Evolutionary conservation across 2,888 invertebrate species (phyloP), one percentile per base, ranked within the genome.

Genomic region (Halictus ligatus): DNA sequence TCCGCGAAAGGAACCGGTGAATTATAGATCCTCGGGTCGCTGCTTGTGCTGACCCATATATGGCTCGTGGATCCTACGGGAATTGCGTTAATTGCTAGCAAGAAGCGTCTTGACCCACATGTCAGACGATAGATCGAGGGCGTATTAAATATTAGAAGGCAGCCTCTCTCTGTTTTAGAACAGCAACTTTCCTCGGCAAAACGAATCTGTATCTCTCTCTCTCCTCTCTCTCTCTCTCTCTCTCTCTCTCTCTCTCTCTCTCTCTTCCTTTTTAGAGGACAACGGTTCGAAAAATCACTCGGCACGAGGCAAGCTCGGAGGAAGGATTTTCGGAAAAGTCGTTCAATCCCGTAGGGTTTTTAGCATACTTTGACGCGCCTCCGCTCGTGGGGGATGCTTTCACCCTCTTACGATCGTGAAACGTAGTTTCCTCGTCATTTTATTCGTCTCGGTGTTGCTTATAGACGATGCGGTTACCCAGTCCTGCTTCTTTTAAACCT

Each of bases 351-450:
- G 18, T 12, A 43, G 35, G 43, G 50, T 29, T 40, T 43, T 15
- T 18, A 21, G 15, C 40, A 18, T 58, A 48, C 81, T 83, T 81
- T 75, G 75, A 81, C 71, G 46, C 81, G 12, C 13, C 25, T 48
- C 58, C 60, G 75, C 43, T 46, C 74, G 29, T 21, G 58, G 21
- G n/a, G 69, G 54, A 46, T 69, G 75, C 78, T 84, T 84, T 78
- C 67, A 73, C 75, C 71, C 15, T 60, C 25, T 60, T 60, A 60
- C 60, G 25, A 60, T 60, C 10, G 29, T 21, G 58, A 72, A 77
- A 48, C 69, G 69, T 67, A n/a, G 67, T 67, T 69, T 46, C n/a
- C 29, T 58, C 43, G 75, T 86, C 80, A 86, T 87, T 87, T 72
- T 76, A 75, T 83, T 80, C 81, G 58, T 15, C 43, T 13, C 72